These are phyloP conservation scores for Polydesmus complanatus DNA, from an alignment of 2,888 invertebrate species.

Conservation along the genomic window DNA sequence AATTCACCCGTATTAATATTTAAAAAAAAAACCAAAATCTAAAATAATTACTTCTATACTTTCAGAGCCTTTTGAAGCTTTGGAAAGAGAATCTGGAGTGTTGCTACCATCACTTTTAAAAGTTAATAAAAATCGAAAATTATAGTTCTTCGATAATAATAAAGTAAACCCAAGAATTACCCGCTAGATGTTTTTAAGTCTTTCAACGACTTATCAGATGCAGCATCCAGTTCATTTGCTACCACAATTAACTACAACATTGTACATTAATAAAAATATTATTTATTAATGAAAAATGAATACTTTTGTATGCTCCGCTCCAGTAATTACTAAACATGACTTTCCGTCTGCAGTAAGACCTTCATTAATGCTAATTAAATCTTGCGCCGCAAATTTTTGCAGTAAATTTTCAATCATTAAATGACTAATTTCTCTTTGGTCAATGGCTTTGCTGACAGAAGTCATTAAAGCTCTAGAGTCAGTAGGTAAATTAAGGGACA, in stretches of 20 bases:
- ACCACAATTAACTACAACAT: conserved; percentile 38
- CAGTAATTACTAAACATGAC: conserved; percentile 37
- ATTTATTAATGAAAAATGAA: not conserved
- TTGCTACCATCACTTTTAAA: too few species aligned
- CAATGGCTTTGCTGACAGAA: conserved; percentile 38
- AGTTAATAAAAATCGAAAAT: too few species aligned
- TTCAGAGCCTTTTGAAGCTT: not conserved
- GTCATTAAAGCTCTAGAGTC: conserved; percentile 50
- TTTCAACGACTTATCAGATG: conserved; percentile 8
- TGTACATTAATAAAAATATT: too few species aligned
- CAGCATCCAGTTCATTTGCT: conserved; percentile 30
- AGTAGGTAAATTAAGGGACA: conserved; percentile 52
- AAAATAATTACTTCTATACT: conserved; percentile 13
- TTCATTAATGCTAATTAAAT: conserved; percentile 45
- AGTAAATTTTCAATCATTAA: conserved; percentile 54
- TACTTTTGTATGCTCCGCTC: conserved; percentile 42
- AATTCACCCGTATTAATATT: not conserved
- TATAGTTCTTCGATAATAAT: too few species aligned
- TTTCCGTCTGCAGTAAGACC: conserved; percentile 34
- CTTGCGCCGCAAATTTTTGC: conserved; percentile 63
- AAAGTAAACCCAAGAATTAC: too few species aligned
- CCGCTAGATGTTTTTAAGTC: too few species aligned
- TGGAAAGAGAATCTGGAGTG: too few species aligned
- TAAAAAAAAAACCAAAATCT: not conserved
- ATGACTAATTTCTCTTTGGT: conserved; percentile 39